phyloP scores from a whole-genome alignment of 2,113 vertebrate species.

The Sminthopsis crassicaudata region DNA sequence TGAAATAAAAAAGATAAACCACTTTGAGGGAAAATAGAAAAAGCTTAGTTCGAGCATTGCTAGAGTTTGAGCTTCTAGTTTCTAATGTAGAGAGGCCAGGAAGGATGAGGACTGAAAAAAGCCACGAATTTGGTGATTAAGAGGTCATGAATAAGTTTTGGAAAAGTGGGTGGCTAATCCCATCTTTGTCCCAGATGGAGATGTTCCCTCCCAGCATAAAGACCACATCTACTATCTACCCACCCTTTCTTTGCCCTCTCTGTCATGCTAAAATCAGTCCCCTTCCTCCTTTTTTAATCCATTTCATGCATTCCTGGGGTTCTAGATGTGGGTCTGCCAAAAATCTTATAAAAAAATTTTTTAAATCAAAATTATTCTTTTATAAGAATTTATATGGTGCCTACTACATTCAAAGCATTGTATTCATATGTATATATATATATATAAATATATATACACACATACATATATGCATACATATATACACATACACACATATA shows the following conservation, averaged over 20 bases:
- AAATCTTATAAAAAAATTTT: no score
- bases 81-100: background rate
- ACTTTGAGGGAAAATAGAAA: background rate
- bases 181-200: background rate
- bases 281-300: background rate
- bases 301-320: background rate
- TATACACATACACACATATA: no score
- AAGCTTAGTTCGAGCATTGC: background rate
- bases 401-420: background rate
- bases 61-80: background rate
- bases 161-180: background rate
- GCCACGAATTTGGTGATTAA: background rate
- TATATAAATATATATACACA: no score
- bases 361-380: no score
- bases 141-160: background rate
- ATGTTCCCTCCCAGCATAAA: no score
- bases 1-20: background rate
- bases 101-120: background rate
- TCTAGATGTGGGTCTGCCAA: background rate
- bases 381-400: background rate
- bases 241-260: background rate
- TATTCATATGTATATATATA: background rate
- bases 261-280: background rate
- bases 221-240: no score
- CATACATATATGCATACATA: no score